These are phyloP conservation scores for Proales similis DNA, from an alignment of 1,140 invertebrate genomes.

Conservation along the genomic window DNA sequence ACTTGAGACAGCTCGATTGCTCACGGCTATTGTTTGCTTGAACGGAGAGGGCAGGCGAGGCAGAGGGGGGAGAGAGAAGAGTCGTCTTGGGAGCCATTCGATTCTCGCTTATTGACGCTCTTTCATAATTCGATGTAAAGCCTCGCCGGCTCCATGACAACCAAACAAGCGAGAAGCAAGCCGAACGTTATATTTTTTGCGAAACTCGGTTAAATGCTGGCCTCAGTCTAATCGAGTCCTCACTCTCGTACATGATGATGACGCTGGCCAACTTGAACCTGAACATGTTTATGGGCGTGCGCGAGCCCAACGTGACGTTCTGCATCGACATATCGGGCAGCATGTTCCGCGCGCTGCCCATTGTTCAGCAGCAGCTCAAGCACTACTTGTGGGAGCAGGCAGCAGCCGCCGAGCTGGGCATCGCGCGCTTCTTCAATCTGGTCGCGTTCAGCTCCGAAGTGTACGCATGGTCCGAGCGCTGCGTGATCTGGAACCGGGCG, in stretches of 20 bases:
- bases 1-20: too few relatives aligned
- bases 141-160: too few relatives aligned
- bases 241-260: not conserved
- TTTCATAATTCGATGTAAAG: too few relatives aligned
- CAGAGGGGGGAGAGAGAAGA: too few relatives aligned
- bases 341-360: slow-evolving; percentile 48
- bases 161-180: too few relatives aligned
- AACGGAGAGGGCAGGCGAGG: too few relatives aligned
- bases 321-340: slow-evolving; percentile 52
- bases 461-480: slow-evolving; percentile 51
- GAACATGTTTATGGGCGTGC: slow-evolving; percentile 39
- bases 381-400: slow-evolving; percentile 46
- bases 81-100: too few relatives aligned
- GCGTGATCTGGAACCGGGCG: slow-evolving; percentile 50
- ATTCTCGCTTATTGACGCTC: too few relatives aligned
- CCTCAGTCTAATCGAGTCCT: too few relatives aligned
- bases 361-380: slow-evolving; percentile 50
- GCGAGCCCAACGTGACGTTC: slow-evolving; percentile 49
- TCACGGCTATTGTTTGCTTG: too few relatives aligned
- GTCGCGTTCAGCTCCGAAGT: slow-evolving; percentile 51
- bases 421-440: slow-evolving; percentile 46
- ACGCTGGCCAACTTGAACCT: not conserved
- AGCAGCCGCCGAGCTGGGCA: slow-evolving; percentile 38
- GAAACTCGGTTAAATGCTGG: too few relatives aligned
- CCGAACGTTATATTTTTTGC: too few relatives aligned